These are phyloP conservation scores for Drosophila funebris DNA, from an alignment of 1,140 invertebrate genomes.

Conservation along the genomic window DNA sequence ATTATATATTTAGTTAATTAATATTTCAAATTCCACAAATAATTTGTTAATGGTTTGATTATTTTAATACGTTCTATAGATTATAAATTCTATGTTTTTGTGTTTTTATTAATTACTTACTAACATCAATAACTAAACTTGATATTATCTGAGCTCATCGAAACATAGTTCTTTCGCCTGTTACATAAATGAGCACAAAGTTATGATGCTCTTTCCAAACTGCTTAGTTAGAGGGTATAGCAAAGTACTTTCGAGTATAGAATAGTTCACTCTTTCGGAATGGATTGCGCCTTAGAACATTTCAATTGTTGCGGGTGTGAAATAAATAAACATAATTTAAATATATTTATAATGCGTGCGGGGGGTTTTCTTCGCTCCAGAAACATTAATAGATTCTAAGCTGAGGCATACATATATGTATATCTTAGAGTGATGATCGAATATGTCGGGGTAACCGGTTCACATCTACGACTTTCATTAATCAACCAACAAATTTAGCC, in stretches of 20 bases:
- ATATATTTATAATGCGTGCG: conserved; percentile 5
- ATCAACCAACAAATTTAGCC: conserved; percentile 54
- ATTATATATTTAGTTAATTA: no score
- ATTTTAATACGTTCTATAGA: no score
- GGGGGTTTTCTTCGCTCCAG: conserved; percentile 4
- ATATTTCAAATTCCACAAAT: no score
- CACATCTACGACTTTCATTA: conserved; percentile 53
- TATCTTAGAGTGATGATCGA: conserved; percentile 52
- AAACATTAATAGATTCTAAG: neutral
- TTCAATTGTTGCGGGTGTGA: conserved; percentile 51
- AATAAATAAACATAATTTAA: conserved; percentile 10
- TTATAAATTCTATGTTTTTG: no score
- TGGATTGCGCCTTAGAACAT: conserved; percentile 8
- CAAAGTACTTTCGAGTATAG: conserved; percentile 21
- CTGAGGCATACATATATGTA: conserved; percentile 15
- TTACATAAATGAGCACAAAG: neutral
- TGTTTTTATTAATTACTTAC: no score
- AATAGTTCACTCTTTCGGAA: neutral
- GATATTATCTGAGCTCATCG: no score
- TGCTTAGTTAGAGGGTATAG: neutral
- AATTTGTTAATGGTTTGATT: no score
- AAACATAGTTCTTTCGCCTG: no score
- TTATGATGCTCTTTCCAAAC: neutral
- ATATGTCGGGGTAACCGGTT: conserved; percentile 58
- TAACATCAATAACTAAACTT: no score